Conservation (phyloP, 2,113 vertebrate species). For the Campylorhamphus procurvoides region DNA sequence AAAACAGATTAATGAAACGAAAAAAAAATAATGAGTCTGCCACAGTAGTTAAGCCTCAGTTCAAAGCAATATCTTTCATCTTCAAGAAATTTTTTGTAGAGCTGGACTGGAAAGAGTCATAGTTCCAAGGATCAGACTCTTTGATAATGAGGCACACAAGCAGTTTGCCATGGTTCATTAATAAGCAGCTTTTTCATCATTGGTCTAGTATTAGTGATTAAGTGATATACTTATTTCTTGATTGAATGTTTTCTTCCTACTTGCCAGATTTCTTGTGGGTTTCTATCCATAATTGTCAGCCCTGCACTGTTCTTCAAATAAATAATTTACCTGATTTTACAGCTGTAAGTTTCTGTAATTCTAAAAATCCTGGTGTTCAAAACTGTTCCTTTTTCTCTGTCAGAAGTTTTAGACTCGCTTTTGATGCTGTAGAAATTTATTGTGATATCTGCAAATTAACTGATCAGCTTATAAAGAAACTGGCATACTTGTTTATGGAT, state of each 20-base stretch:
- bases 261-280: background rate
- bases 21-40: background rate
- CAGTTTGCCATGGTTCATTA: constrained; percentile 1
- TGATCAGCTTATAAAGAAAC: background rate
- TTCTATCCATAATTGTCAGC: background rate
- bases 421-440: background rate
- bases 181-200: constrained; percentile 2
- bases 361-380: background rate
- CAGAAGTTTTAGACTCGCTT: background rate
- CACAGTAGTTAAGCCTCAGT: background rate
- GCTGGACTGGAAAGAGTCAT: background rate
- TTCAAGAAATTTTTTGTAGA: background rate
- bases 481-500: background rate
- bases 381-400: background rate
- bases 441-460: background rate
- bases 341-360: background rate
- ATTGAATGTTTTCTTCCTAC: background rate
- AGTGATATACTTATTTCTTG: background rate
- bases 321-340: background rate
- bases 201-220: background rate
- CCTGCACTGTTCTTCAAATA: background rate
- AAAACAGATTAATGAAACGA: background rate
- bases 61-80: background rate
- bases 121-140: background rate
- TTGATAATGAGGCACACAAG: background rate